Conservation (phyloP, 2,797 vertebrate genomes). For the Cercopithecus diana region DNA sequence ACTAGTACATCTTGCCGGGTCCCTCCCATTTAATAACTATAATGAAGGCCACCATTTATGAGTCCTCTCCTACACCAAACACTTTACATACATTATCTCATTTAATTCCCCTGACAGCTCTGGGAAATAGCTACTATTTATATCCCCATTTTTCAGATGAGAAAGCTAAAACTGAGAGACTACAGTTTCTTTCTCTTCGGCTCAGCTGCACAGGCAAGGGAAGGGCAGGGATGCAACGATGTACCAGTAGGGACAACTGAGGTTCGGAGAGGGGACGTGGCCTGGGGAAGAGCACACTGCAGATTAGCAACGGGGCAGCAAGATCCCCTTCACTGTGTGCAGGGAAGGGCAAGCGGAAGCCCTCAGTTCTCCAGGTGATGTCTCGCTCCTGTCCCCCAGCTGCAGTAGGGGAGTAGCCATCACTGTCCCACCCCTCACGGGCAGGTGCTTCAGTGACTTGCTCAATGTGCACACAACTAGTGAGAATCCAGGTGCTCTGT, state of each 20-base stretch:
- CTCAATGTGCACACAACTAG: not conserved
- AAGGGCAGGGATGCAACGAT: not conserved
- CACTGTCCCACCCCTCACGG: not conserved
- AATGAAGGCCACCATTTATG: not conserved
- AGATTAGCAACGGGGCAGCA: not conserved
- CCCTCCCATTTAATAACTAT: conserved; percentile 60
- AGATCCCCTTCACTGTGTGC: not conserved
- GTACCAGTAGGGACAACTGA: not conserved
- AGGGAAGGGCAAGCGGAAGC: not conserved
- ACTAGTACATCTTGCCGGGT: not conserved
- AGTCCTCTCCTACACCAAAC: not conserved
- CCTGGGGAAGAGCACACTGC: not conserved
- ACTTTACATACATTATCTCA: not conserved
- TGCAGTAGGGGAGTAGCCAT: not conserved
- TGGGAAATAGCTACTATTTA: not conserved
- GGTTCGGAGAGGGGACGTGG: not conserved
- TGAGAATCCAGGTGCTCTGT: not conserved
- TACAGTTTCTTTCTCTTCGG: not conserved
- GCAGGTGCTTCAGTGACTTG: not conserved
- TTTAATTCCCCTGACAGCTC: not conserved
- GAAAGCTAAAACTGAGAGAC: not conserved
- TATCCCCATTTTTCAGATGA: conserved; percentile 42
- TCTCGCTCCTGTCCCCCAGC: not conserved
- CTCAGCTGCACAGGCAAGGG: not conserved
- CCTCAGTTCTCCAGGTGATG: not conserved